Base-by-base conservation (phyloP, 1,140 invertebrate species). In the Mya arenaria region DNA sequence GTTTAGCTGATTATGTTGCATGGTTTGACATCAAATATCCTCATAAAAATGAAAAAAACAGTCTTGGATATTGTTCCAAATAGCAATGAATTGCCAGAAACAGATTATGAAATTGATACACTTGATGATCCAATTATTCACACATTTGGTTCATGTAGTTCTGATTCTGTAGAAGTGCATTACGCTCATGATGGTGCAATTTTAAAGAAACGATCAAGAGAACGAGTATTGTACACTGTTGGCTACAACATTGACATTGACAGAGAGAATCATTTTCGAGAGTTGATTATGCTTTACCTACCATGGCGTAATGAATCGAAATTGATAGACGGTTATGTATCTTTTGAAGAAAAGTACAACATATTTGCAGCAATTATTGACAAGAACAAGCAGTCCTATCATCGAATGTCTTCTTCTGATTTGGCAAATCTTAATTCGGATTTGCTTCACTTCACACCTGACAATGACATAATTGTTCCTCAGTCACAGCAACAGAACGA, bases 1-100 rank as follows among this genome's bases (percentile, higher is more conserved):
- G 66, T 34, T 71, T 60, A 30, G 78, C 66, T 32, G 78, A 81
- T 60, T 81, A 60, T 81, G 78, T 56, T 4, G 32, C 78, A 13
- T 72, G 34, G 44, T 81, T 48, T 52, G 34, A 81, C 15, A 2
- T 73, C 2, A 23, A 28, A 23, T 28, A 17, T 17, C 58, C 30
- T 56, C 44, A 52, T 1, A 62, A 62, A 30, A 52, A 28, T 71
- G 23, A 44, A 48, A 28, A 30, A 15, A 48, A 28, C 55, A 36
- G 32, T 37, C 34, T 13, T 55, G 28, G n/a, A 23, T 48, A 36
- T 25, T 34, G 52, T 56, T 17, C 52, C 39, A 32, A 30, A 32
- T 6, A 23, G 52, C 10, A 55, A 56, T 36, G 69, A 73, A 56
- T 25, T 73, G 13, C 69, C 69, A 73, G 69, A 73, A 56, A 73